Conservation (phyloP, 1,140 invertebrate species). For the Apis florea region DNA sequence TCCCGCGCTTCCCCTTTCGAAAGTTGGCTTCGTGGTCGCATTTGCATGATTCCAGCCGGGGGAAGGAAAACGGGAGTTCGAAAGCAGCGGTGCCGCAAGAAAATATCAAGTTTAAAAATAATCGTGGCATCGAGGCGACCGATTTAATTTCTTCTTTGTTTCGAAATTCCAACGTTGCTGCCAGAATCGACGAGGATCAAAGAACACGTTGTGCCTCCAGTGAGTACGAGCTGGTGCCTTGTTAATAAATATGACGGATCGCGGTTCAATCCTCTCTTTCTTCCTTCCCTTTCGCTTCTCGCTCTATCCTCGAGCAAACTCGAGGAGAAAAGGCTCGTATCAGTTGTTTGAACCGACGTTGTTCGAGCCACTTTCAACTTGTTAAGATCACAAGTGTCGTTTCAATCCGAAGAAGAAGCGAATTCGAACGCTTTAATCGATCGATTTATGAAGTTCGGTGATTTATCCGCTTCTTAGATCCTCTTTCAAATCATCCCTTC, state of each 20-base stretch:
- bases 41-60: neutral
- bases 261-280: neutral
- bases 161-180: neutral
- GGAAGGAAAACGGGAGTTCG: neutral
- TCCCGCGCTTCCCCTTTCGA: neutral
- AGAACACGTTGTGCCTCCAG: neutral
- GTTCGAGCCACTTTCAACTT: too few species aligned
- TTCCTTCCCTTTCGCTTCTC: neutral
- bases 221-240: neutral
- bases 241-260: constrained; percentile 20
- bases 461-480: too few species aligned
- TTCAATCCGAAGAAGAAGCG: too few species aligned
- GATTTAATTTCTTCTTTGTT: constrained; percentile 11
- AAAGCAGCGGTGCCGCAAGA: neutral
- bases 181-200: constrained; percentile 1
- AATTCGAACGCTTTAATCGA: too few species aligned
- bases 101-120: constrained; percentile 41
- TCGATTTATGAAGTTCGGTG: too few species aligned
- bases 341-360: neutral
- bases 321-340: neutral
- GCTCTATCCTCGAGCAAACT: neutral
- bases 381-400: too few species aligned
- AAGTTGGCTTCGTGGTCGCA: constrained; percentile 13
- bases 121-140: too few species aligned
- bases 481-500: neutral